Conservation (phyloP, 2,888 invertebrate genomes). For the Anarsia innoxiella region DNA sequence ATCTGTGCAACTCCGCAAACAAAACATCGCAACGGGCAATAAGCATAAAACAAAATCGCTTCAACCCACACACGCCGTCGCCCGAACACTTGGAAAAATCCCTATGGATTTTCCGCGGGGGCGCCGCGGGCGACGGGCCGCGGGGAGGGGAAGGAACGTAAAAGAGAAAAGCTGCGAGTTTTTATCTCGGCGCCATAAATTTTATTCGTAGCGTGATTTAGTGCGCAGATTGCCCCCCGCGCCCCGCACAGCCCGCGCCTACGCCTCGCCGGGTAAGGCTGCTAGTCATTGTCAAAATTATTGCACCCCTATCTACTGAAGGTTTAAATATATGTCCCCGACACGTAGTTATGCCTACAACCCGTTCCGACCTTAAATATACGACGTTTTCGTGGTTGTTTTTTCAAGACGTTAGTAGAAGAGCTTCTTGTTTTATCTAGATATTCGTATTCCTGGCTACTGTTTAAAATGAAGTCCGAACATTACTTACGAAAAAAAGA, state of each 20-base stretch:
- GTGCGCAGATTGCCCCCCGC: conserved; percentile 75
- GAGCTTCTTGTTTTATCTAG: conserved; percentile 4
- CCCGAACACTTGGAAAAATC: conserved; percentile 74
- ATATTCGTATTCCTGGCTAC: no score
- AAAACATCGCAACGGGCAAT: conserved; percentile 71
- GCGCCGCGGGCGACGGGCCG: conserved; percentile 29
- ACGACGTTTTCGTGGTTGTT: conserved; percentile 31
- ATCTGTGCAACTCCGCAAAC: conserved; percentile 71
- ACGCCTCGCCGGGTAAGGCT: conserved; percentile 71
- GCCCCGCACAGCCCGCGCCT: conserved; percentile 55
- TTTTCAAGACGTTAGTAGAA: conserved; percentile 29
- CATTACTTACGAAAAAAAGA: no score
- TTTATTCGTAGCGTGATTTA: conserved; percentile 78
- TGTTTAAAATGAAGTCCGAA: no score
- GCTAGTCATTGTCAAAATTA: conserved; percentile 76
- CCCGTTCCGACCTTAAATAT: conserved; percentile 42
- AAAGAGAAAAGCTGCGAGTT: conserved; percentile 78
- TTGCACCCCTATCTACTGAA: conserved; percentile 76
- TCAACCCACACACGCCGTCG: conserved; percentile 72
- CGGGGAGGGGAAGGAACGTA: conserved; percentile 68
- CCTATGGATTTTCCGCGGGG: conserved; percentile 72
- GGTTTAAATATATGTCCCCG: conserved; percentile 74
- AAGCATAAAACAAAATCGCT: conserved; percentile 75
- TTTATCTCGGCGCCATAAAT: conserved; percentile 78
- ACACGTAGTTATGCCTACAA: conserved; percentile 67